Evolutionary conservation across 2,113 vertebrate species (phyloP).

Genomic region (Elephas maximus): DNA sequence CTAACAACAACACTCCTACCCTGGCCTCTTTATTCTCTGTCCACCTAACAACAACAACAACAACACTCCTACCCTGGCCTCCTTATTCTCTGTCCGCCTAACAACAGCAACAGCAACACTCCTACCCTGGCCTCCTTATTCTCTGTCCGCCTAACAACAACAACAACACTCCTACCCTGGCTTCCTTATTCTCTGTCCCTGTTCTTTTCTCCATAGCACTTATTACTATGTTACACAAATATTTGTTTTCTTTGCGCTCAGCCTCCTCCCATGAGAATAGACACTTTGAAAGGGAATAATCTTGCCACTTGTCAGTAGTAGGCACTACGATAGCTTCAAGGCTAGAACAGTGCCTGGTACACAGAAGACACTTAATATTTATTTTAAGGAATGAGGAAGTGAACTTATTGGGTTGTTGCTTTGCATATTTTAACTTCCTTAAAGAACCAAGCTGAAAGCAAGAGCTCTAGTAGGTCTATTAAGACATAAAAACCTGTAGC

Average conservation of each 20-base stretch:
- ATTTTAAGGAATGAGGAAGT: background rate
- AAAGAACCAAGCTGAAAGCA: background rate
- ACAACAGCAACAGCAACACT: too few species aligned
- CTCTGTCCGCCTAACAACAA: too few species aligned
- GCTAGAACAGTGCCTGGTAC: background rate
- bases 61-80: too few species aligned
- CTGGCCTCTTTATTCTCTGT: too few species aligned
- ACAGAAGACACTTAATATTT: background rate
- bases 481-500: background rate
- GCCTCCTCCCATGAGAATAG: background rate
- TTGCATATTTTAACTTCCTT: background rate
- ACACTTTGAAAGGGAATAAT: background rate
- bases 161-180: background rate
- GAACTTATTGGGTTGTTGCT: background rate
- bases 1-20: too few species aligned
- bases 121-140: too few species aligned
- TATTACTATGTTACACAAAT: background rate
- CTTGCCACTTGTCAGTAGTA: background rate
- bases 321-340: background rate
- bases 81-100: too few species aligned
- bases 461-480: background rate
- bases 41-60: too few species aligned
- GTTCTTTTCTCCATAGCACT: too few species aligned
- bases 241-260: background rate
- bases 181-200: background rate